Base-by-base conservation (phyloP, 2,113 vertebrate species). In the Lipophrys pholis region DNA sequence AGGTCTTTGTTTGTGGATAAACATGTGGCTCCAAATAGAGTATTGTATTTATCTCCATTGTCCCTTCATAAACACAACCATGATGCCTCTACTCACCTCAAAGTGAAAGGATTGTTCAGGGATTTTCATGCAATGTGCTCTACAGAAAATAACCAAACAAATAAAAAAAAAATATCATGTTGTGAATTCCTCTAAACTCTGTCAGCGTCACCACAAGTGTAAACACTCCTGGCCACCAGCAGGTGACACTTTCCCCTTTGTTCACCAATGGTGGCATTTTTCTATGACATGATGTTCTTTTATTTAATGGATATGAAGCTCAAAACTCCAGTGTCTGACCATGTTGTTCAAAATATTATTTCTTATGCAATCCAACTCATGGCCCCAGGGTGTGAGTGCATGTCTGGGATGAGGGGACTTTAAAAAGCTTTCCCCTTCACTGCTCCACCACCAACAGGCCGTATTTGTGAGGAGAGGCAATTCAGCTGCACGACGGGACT, bases 171-270 rank as follows among this genome's bases (percentile, higher is more conserved):
- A 3, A 3, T 6, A 21, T 49, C 6, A 35, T 36, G 51, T 42
- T 30, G 21, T 30, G 21, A 30, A 30, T 30, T 30, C 2, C 21
- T 30, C 2, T 30, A 2, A 30, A 30, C 21, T 30, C 21, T 30
- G 21, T 30, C 21, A 30, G 21, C 21, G 4, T 30, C 21, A 48
- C 42, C 21, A 56, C 49, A 72, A 62, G 78, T 91, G 91, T 82
- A 93, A 78, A 77, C 74, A 73, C 82, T 69, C 57, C 7, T 43
- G 84, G 55, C 85, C 73, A 85, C 92, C 92, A 93, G 90, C 78
- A 93, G 93, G 92, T 92, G 92, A 92, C 91, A 92, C 91, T 89
- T 94, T 91, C 73, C 84, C 90, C 88, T 91, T 84, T 91, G 85
- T 83, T 89, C 87, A 58, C 67, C 30, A 21, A 51, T 4, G 59